Percentiles rank a stretch among this genome's conserved stretches.
Evolutionary conservation across 2,113 vertebrate genomes (phyloP).

Genomic region (Oreochromis aureus): DNA sequence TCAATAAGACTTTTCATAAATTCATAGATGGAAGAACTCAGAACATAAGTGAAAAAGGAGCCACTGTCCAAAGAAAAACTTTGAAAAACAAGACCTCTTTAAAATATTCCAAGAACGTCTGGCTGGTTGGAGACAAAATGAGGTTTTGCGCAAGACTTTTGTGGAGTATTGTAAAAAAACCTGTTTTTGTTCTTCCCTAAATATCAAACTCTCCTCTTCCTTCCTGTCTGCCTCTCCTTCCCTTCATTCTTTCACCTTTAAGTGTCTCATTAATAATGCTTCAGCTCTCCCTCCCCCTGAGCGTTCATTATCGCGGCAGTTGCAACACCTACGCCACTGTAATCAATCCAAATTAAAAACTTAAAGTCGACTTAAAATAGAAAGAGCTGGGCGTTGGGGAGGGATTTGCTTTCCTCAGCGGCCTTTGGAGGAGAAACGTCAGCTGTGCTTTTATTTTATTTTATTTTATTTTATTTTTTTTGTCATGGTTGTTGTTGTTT

Average conservation of each 20-base stretch:
- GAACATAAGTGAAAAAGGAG: background rate
- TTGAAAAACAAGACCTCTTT: background rate
- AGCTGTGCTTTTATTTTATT: background rate
- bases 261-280: conserved; percentile 54
- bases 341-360: conserved; percentile 61
- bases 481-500: background rate
- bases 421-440: background rate
- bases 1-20: background rate
- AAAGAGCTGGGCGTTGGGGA: background rate
- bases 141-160: background rate
- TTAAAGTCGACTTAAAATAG: conserved; percentile 7
- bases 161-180: background rate
- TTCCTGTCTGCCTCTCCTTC: background rate
- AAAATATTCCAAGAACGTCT: background rate
- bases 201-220: background rate
- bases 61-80: background rate
- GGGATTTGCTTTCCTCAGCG: conserved; percentile 11
- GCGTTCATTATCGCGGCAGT: conserved; percentile 27
- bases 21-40: background rate
- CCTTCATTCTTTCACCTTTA: conserved; percentile 21
- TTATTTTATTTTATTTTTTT: background rate
- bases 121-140: background rate
- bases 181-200: background rate
- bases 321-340: conserved; percentile 27
- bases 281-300: conserved; percentile 21